Conservation (phyloP, 2,797 vertebrate species). For the Psittacula echo region DNA sequence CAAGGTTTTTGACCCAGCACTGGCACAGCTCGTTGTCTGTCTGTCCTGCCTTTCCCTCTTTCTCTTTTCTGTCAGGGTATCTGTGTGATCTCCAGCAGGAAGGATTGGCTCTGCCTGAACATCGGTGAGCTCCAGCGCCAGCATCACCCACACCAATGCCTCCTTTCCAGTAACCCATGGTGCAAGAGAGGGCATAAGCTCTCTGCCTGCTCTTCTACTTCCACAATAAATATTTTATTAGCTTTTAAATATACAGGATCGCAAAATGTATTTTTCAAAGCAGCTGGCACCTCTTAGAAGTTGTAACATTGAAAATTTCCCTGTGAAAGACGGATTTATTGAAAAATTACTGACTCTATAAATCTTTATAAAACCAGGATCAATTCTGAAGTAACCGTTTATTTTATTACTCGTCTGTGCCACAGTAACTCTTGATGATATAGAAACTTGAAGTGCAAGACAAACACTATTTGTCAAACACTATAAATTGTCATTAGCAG, state of each 20-base stretch:
- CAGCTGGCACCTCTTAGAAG: neutral
- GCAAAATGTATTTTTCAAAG: neutral
- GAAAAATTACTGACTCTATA: constrained; percentile 3
- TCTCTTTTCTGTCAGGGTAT: neutral
- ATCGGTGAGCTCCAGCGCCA: fast-evolving
- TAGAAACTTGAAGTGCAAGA: neutral
- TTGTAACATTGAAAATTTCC: neutral
- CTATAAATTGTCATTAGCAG: constrained; percentile 11
- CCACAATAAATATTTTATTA: neutral
- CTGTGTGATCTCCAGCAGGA: neutral
- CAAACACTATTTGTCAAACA: constrained; percentile 2
- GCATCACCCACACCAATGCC: too few relatives aligned
- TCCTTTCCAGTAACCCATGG: neutral
- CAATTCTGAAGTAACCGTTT: constrained; percentile 26
- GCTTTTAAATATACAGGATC: neutral
- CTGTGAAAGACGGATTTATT: constrained; percentile 14
- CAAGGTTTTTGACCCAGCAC: neutral
- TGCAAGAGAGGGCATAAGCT: neutral
- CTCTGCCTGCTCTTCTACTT: neutral
- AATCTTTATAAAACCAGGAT: constrained; percentile 31
- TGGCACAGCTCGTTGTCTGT: neutral
- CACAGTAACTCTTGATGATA: neutral
- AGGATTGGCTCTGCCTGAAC: neutral
- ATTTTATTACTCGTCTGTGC: constrained; percentile 52
- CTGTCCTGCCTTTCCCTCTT: neutral